Conservation (phyloP, 2,113 vertebrate species). For the Psittacara wagleri region DNA sequence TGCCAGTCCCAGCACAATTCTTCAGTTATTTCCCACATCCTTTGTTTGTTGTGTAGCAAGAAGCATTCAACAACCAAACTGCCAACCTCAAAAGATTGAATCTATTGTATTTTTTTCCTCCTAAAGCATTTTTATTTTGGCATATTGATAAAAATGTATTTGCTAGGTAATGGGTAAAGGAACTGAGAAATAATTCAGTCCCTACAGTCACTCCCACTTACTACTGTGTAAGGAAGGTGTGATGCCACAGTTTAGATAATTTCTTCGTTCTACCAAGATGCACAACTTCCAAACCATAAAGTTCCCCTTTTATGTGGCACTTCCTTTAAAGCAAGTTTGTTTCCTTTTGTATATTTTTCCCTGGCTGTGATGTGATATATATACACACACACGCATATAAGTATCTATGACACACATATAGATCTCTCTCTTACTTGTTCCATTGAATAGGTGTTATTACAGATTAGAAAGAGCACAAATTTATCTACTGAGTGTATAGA, state of each 20-base stretch:
- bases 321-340: background rate
- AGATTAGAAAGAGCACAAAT: background rate
- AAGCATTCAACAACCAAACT: background rate
- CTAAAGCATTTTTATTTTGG: background rate
- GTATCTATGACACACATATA: background rate
- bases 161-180: background rate
- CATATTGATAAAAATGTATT: background rate
- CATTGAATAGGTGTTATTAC: background rate
- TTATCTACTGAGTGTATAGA: background rate
- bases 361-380: background rate
- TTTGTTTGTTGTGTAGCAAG: background rate
- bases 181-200: background rate
- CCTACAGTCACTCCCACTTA: background rate
- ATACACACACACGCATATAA: accelerated
- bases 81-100: background rate
- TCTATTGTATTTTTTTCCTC: background rate
- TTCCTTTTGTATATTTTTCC: background rate
- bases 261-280: background rate
- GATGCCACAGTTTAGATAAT: background rate
- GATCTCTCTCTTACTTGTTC: background rate
- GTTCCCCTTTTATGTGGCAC: background rate
- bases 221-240: background rate
- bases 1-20: background rate
- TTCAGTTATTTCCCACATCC: background rate
- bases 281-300: background rate